Conservation (phyloP, 2,113 vertebrate genomes). For the Trochalopteron elliotii region DNA sequence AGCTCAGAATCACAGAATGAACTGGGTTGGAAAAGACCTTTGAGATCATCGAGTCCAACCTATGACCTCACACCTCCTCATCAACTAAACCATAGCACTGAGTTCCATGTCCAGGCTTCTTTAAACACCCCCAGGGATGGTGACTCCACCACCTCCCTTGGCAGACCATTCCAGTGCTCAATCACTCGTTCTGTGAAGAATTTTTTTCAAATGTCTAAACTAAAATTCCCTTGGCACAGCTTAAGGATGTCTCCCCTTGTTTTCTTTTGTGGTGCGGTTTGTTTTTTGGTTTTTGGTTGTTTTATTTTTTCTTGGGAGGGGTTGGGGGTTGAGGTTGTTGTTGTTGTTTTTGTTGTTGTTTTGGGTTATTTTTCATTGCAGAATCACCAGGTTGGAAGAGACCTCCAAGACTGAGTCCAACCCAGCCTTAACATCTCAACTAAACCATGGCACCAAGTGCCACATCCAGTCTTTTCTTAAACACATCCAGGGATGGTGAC, state of each 20-base stretch:
- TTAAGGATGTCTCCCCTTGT: too few relatives aligned
- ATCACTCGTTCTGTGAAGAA: not conserved
- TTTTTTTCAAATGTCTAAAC: not conserved
- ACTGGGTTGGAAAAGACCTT: not conserved
- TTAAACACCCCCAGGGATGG: not conserved
- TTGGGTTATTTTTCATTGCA: too few relatives aligned
- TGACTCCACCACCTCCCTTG: not conserved
- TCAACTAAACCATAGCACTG: rapidly evolving
- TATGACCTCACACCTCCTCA: not conserved
- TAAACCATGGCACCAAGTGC: not conserved
- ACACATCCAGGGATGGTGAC: too few relatives aligned
- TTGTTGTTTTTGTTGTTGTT: too few relatives aligned
- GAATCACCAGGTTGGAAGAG: not conserved
- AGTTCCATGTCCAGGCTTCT: not conserved
- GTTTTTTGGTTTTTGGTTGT: too few relatives aligned
- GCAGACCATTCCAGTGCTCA: not conserved
- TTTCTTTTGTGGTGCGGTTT: too few relatives aligned
- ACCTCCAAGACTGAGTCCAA: not conserved
- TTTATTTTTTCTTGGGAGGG: too few relatives aligned
- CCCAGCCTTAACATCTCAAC: not conserved
- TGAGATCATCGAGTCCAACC: too few relatives aligned
- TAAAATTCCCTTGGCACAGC: not conserved
- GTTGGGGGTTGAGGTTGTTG: too few relatives aligned
- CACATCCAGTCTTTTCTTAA: not conserved
- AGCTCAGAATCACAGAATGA: not conserved